A percentile compares a stretch with the other conserved stretches of the same genome.
These are phyloP conservation scores for Casuarius casuarius DNA, from an alignment of 2,113 vertebrate genomes.

Conservation along the genomic window DNA sequence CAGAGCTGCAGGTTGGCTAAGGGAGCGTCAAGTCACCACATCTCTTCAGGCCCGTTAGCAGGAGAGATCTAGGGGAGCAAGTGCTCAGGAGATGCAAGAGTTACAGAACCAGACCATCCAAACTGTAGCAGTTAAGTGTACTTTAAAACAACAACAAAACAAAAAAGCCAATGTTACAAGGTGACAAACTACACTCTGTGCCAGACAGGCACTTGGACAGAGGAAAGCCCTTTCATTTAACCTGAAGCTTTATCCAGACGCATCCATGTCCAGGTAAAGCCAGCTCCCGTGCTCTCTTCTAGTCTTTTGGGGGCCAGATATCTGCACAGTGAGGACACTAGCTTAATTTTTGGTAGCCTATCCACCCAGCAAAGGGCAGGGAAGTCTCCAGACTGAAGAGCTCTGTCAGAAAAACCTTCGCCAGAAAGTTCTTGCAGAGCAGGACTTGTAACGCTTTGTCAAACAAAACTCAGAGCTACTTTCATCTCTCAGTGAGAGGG, in stretches of 20 bases:
- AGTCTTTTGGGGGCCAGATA: not conserved
- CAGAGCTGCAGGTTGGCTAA: not conserved
- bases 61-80: not conserved
- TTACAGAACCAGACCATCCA: not conserved
- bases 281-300: not conserved
- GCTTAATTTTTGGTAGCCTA: not conserved
- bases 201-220: not conserved
- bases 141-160: not conserved
- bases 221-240: not conserved
- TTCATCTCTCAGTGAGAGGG: too few species aligned
- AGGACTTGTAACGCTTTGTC: too few species aligned
- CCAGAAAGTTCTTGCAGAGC: not conserved
- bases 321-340: too few species aligned
- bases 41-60: not conserved
- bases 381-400: not conserved
- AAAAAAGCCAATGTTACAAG: not conserved
- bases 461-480: not conserved
- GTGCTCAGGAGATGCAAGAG: not conserved
- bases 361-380: not conserved
- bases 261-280: not conserved
- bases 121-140: not conserved
- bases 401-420: not conserved
- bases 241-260: not conserved
- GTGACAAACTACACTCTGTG: too few species aligned
- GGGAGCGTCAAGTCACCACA: not conserved